These are phyloP conservation scores for Yponomeuta evonymella DNA, from an alignment of 2,888 invertebrate species.

Conservation along the genomic window DNA sequence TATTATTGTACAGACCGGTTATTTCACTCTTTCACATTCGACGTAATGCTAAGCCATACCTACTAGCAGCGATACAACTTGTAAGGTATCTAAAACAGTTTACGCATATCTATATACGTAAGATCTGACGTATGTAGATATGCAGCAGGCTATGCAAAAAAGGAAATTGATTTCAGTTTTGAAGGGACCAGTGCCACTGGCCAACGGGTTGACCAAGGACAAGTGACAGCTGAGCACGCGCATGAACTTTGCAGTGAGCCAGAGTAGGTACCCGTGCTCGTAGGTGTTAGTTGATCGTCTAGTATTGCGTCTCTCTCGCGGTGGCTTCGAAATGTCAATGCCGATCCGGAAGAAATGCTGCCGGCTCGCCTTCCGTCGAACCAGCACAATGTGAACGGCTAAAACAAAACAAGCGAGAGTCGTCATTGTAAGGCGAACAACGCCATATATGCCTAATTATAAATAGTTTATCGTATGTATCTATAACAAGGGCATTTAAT, in stretches of 20 bases:
- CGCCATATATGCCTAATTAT: constrained; percentile 4
- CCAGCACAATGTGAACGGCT: not conserved
- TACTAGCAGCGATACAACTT: too few relatives aligned
- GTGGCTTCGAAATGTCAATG: constrained; percentile 64
- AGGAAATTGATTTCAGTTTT: constrained; percentile 29
- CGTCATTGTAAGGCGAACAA: not conserved
- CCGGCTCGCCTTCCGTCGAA: constrained; percentile 32
- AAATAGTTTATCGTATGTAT: constrained; percentile 34
- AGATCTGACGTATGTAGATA: not conserved
- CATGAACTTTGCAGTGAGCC: constrained; percentile 37
- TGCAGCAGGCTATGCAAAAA: constrained; percentile 1
- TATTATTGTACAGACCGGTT: too few relatives aligned
- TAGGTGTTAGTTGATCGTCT: not conserved
- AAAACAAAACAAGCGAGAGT: not conserved
- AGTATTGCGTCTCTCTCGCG: constrained; percentile 29
- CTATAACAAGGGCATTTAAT: constrained; percentile 40
- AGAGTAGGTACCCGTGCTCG: constrained; percentile 1
- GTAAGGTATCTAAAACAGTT: too few relatives aligned
- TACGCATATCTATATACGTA: too few relatives aligned
- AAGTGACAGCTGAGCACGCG: constrained; percentile 34
- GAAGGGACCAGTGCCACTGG: constrained; percentile 38
- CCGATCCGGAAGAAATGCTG: constrained; percentile 57
- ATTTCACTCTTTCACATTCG: too few relatives aligned
- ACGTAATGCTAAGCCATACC: too few relatives aligned
- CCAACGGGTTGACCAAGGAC: constrained; percentile 50